Evolutionary conservation across 2,797 vertebrate genomes (phyloP).

Genomic region (Falco peregrinus): DNA sequence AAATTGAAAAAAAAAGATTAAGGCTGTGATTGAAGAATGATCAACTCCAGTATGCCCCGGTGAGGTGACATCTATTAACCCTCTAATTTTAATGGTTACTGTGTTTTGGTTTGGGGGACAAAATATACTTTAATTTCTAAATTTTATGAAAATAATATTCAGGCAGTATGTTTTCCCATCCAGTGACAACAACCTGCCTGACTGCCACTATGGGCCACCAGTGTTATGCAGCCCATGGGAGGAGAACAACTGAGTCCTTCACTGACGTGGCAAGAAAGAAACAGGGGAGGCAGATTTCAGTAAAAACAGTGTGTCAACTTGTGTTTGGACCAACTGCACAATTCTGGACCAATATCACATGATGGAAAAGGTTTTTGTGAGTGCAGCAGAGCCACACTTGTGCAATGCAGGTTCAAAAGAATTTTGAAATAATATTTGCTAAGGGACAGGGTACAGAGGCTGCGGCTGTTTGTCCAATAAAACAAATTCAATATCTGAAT

Average conservation of each 20-base stretch:
- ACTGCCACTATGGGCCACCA: neutral
- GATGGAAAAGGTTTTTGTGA: neutral
- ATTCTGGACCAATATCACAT: neutral
- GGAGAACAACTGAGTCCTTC: neutral
- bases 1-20: neutral
- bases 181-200: neutral
- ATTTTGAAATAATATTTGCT: conserved; percentile 52
- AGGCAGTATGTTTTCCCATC: neutral
- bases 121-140: neutral
- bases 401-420: neutral
- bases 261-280: neutral
- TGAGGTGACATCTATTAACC: neutral
- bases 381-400: neutral
- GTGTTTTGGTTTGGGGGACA: neutral
- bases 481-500: conserved; percentile 31
- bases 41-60: neutral
- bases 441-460: neutral
- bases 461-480: conserved; percentile 44
- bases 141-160: neutral
- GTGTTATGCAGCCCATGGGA: neutral
- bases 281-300: neutral
- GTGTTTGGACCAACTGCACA: neutral
- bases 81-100: neutral
- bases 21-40: neutral
- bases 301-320: neutral